phyloP scores from a whole-genome alignment of 2,797 vertebrate species.

The Peromyscus eremicus region DNA sequence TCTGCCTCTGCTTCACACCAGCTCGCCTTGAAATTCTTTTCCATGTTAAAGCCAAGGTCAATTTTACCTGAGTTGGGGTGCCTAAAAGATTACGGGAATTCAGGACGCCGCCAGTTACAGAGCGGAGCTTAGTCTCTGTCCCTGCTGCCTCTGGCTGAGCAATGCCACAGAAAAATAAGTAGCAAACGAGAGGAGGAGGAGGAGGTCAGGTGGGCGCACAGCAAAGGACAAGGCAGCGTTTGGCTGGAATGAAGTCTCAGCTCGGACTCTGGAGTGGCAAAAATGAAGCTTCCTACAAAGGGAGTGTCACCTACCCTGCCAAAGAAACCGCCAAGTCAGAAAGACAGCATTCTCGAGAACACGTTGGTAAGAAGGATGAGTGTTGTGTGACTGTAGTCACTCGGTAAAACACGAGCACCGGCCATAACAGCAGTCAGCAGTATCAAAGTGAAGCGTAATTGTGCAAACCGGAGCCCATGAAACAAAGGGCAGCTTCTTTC shows the following conservation, averaged over 20 bases:
- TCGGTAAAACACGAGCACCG: neutral
- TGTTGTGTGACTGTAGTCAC: neutral
- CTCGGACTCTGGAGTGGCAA: neutral
- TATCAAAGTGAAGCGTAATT: neutral
- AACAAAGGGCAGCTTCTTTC: neutral
- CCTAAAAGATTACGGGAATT: neutral
- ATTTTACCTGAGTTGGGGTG: neutral
- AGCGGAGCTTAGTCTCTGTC: neutral
- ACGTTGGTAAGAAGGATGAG: neutral
- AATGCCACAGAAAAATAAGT: neutral
- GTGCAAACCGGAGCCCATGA: neutral
- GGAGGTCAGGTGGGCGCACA: neutral
- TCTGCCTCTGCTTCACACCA: neutral
- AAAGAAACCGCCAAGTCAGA: slow-evolving; percentile 24
- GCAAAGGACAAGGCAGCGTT: neutral
- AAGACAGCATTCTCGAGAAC: neutral
- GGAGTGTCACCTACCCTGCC: neutral
- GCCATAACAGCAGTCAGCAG: neutral
- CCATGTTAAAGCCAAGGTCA: neutral
- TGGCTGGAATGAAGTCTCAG: neutral
- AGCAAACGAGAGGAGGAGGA: neutral
- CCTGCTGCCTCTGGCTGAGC: neutral
- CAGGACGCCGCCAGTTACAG: neutral
- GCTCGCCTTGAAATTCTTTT: neutral
- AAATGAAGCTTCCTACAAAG: neutral